phyloP scores from a whole-genome alignment of 2,888 invertebrate species.

The Nephrotoma appendiculata region DNA sequence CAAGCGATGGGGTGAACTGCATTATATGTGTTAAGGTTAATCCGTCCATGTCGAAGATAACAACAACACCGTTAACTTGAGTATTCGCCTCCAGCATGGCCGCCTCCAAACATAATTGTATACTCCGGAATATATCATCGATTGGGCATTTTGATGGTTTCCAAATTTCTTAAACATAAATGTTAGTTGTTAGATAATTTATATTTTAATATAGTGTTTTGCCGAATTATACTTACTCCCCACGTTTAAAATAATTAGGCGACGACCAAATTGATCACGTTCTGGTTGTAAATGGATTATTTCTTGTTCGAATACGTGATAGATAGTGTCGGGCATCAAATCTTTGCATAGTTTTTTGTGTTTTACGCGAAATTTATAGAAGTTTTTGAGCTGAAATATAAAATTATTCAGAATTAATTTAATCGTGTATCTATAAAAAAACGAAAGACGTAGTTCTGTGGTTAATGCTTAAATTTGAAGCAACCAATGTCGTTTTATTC shows the following conservation, averaged over 20 bases:
- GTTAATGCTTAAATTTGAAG: too few species aligned
- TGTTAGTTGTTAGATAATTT: background rate
- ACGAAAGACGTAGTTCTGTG: background rate
- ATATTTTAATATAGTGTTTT: background rate
- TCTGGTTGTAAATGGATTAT: slow-evolving; percentile 53
- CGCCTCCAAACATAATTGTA: slow-evolving; percentile 54
- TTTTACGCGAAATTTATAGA: slow-evolving; percentile 50
- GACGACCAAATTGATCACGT: slow-evolving; percentile 49
- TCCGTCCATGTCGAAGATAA: slow-evolving; percentile 63
- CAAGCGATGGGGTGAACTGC: slow-evolving; percentile 66
- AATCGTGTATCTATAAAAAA: background rate
- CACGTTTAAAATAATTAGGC: slow-evolving; percentile 52
- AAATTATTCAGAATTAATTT: background rate
- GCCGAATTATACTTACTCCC: slow-evolving; percentile 41
- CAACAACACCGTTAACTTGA: slow-evolving; percentile 59
- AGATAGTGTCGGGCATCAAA: slow-evolving; percentile 45
- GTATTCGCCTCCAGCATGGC: slow-evolving; percentile 67
- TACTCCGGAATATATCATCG: slow-evolving; percentile 51
- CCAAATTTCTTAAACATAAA: slow-evolving; percentile 45
- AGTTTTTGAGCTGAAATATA: slow-evolving; percentile 47
- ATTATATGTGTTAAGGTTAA: slow-evolving; percentile 54
- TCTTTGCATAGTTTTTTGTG: slow-evolving; percentile 46
- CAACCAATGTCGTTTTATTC: too few species aligned
- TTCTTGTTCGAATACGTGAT: slow-evolving; percentile 47
- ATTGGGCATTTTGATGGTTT: slow-evolving; percentile 52